Conservation (phyloP, 1,140 invertebrate species). For the Brachystomella parvula region DNA sequence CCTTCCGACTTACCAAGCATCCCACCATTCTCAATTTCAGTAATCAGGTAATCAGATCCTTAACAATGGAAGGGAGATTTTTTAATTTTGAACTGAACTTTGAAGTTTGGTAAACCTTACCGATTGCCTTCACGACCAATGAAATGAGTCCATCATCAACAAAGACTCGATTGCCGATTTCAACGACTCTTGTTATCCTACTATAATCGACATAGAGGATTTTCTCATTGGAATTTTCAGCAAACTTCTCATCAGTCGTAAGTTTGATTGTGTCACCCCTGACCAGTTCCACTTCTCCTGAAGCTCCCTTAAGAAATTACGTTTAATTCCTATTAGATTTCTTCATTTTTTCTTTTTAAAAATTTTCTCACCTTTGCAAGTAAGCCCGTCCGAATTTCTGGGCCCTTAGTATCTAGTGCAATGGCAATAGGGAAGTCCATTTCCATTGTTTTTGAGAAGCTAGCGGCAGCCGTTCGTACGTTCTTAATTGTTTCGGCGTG, state of each 20-base stretch:
- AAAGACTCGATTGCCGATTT: constrained; percentile 75
- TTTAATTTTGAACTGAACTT: neutral
- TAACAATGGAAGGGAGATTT: neutral
- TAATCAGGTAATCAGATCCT: constrained; percentile 54
- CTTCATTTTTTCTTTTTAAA: neutral
- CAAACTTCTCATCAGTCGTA: constrained; percentile 72
- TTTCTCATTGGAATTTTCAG: constrained; percentile 70
- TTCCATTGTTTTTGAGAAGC: constrained; percentile 64
- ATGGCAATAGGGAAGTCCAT: constrained; percentile 81
- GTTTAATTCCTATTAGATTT: neutral
- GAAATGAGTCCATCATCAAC: constrained; percentile 98
- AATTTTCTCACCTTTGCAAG: constrained; percentile 65
- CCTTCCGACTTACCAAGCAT: constrained; percentile 90
- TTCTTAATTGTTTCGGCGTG: constrained; percentile 84
- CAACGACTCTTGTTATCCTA: constrained; percentile 92
- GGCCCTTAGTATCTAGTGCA: constrained; percentile 93
- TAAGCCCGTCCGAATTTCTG: constrained; percentile 92
- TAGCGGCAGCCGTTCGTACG: constrained; percentile 72
- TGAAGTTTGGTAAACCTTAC: constrained; percentile 50
- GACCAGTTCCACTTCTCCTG: constrained; percentile 80
- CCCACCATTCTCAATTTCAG: constrained; percentile 94
- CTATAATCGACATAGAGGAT: constrained; percentile 79
- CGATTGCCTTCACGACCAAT: constrained; percentile 64
- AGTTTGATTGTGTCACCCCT: constrained; percentile 78
- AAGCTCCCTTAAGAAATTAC: neutral